Evolutionary conservation across 2,888 invertebrate genomes (phyloP).

Genomic region (Notocelia uddmanniana): DNA sequence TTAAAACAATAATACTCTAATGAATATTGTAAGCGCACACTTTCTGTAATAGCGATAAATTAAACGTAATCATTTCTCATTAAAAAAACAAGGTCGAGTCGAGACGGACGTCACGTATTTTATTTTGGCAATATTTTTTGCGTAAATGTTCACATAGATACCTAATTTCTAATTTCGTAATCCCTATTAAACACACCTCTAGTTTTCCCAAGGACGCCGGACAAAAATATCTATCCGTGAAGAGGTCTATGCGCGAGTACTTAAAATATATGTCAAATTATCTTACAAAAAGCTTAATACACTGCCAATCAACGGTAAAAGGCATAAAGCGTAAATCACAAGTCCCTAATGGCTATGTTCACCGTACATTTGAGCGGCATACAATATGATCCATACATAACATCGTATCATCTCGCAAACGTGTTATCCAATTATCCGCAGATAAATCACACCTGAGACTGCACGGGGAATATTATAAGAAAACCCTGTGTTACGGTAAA

Average conservation of each 20-base stretch:
- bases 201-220: no score
- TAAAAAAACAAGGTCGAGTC: not conserved
- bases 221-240: no score
- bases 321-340: slow-evolving; percentile 33
- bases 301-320: not conserved
- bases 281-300: not conserved
- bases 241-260: not conserved
- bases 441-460: slow-evolving; percentile 86
- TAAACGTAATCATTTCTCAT: no score
- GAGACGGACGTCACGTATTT: not conserved
- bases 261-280: not conserved
- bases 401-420: slow-evolving; percentile 81
- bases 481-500: slow-evolving; percentile 70
- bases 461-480: slow-evolving; percentile 76
- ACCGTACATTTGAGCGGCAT: slow-evolving; percentile 34
- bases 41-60: not conserved
- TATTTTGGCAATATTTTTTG: not conserved
- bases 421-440: slow-evolving; percentile 86
- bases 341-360: slow-evolving; percentile 26
- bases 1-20: not conserved
- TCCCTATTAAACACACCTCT: no score
- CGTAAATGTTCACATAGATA: no score
- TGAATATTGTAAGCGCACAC: not conserved
- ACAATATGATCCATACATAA: slow-evolving; percentile 44
- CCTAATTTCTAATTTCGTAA: no score